Conservation (phyloP, 2,797 vertebrate species). For the Coranthus polyacanthus region DNA sequence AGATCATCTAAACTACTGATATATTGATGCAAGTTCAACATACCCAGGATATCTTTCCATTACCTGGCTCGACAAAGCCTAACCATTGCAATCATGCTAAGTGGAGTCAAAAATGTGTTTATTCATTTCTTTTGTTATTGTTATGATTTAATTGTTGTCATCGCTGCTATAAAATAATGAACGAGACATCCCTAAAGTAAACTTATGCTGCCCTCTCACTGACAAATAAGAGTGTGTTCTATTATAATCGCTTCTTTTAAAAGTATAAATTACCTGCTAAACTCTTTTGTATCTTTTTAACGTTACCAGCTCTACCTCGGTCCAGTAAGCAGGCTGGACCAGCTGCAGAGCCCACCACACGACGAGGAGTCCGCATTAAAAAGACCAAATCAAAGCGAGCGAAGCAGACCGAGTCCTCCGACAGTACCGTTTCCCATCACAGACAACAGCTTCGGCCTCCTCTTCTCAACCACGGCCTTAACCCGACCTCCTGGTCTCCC, state of each 20-base stretch:
- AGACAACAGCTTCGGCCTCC: slow-evolving; percentile 81
- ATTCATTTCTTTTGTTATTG: too few relatives aligned
- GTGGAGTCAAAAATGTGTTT: too few relatives aligned
- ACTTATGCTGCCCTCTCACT: too few relatives aligned
- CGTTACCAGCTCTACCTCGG: slow-evolving; percentile 62
- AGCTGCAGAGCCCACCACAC: slow-evolving; percentile 69
- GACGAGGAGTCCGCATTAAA: slow-evolving; percentile 84
- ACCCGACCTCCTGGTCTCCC: slow-evolving; percentile 88
- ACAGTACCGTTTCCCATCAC: slow-evolving; percentile 85
- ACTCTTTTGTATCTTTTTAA: background rate
- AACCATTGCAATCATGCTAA: too few relatives aligned
- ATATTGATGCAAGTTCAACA: too few relatives aligned
- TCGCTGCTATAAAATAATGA: too few relatives aligned
- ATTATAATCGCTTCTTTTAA: background rate
- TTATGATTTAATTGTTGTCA: too few relatives aligned
- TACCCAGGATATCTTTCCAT: too few relatives aligned
- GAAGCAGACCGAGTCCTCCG: slow-evolving; percentile 89
- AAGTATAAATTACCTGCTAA: background rate
- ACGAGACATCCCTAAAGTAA: too few relatives aligned
- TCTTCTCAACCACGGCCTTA: slow-evolving; percentile 82
- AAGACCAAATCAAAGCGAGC: slow-evolving; percentile 90
- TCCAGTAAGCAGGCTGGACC: slow-evolving; percentile 73
- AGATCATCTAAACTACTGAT: too few relatives aligned
- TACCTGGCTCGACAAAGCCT: background rate
- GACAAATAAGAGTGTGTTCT: background rate